Evolutionary conservation across 1,140 invertebrate species (phyloP).

Genomic region (Atta colombica): DNA sequence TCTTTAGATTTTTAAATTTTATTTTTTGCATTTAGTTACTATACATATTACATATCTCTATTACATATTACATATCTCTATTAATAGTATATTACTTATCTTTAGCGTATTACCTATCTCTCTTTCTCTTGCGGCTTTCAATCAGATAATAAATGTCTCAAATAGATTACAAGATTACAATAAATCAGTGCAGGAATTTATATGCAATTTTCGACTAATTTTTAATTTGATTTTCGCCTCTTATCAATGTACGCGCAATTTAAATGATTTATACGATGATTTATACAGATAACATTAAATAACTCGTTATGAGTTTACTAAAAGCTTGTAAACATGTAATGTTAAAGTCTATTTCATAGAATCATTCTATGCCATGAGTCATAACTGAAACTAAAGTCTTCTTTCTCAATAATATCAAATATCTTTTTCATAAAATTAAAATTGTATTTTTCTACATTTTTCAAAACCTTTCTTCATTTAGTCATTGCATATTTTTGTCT

Average conservation of each 20-base stretch:
- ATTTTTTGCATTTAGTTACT: background rate
- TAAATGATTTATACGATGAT: too few species aligned
- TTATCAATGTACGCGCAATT: too few species aligned
- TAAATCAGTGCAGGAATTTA: background rate
- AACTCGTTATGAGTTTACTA: background rate
- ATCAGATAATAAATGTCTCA: background rate
- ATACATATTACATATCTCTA: background rate
- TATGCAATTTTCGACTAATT: too few species aligned
- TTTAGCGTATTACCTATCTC: too few species aligned
- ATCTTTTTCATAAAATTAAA: background rate
- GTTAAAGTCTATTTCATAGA: background rate
- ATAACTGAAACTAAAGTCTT: background rate
- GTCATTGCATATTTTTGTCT: background rate
- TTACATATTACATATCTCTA: background rate
- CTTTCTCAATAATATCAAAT: background rate
- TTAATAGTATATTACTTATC: background rate
- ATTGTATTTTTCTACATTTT: background rate
- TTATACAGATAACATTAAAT: background rate
- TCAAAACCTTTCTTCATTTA: background rate
- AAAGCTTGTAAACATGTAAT: background rate
- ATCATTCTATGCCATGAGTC: background rate
- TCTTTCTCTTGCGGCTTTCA: background rate
- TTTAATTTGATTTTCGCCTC: too few species aligned
- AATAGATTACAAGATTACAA: background rate
- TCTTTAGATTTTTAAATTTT: background rate